Base-by-base conservation (phyloP, 2,888 invertebrate genomes). In the Thera obeliscata region DNA sequence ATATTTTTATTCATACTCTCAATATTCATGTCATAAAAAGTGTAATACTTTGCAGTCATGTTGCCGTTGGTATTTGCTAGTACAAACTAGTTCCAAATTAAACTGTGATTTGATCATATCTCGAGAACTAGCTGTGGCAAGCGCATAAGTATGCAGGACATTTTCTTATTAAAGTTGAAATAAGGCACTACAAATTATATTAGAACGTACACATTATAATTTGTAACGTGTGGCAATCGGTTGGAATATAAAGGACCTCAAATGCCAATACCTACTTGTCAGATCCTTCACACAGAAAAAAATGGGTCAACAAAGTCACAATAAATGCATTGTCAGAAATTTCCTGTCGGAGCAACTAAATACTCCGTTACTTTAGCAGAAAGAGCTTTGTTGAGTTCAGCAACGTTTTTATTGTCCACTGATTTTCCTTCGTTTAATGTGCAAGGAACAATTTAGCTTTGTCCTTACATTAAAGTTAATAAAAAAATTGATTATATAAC, bases 81-180 rank as follows among this genome's bases (percentile, higher is more conserved):
- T 56, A n/a, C 56, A 56, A 59, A 35, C 56, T 66, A 43, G 57
- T 61, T 56, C 35, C 22, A 56, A 43, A 57, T 58, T 22, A 48
- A 56, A 60, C 46, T 22, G 56, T 41, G 12, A 60, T 33, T 43
- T 60, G 57, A 63, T 63, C 22, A 63, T 65, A 64, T 63, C 58
- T 69, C 50, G 50, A 62, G 64, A 60, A 36, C 49, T 55, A 36
- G 63, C 46, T 69, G 64, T 67, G 56, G 67, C 67, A 67, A 70
- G 64, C 62, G 48, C 57, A 63, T 50, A 41, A 58, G 55, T 62
- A 60, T 65, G 62, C 68, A 65, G 61, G 58, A 65, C 56, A 62
- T 69, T 62, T 65, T 61, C 43, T 59, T 65, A 69, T 50, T 65
- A 56, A 33, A 61, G 56, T 58, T 62, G 57, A 55, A 64, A 65